Percentiles rank a stretch among this genome's conserved stretches.
Conservation (phyloP, 2,888 invertebrate species). For the Apotomis betuletana region DNA sequence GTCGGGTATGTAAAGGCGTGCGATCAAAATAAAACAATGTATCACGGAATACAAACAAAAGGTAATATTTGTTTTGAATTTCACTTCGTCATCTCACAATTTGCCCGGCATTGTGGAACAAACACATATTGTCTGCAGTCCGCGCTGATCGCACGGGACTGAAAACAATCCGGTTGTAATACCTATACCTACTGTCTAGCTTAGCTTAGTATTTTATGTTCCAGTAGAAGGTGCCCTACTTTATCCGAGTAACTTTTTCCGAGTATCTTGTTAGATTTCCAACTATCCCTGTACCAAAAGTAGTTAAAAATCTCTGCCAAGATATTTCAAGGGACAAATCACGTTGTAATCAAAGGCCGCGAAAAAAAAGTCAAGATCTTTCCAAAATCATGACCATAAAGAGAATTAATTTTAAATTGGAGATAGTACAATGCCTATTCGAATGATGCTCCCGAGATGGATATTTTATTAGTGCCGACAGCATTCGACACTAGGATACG, state of each 20-base stretch:
- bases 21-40: slow-evolving; percentile 36
- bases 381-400: too few relatives aligned
- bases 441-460: not conserved
- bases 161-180: not conserved
- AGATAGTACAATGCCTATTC: too few relatives aligned
- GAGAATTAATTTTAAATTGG: too few relatives aligned
- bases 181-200: not conserved
- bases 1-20: slow-evolving; percentile 15
- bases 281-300: too few relatives aligned
- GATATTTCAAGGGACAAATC: too few relatives aligned
- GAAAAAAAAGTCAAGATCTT: too few relatives aligned
- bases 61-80: slow-evolving; percentile 40
- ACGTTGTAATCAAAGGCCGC: too few relatives aligned
- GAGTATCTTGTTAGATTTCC: too few relatives aligned
- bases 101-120: slow-evolving; percentile 17
- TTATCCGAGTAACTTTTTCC: too few relatives aligned
- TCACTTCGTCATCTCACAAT: slow-evolving; percentile 34
- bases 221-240: not conserved
- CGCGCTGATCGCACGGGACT: not conserved
- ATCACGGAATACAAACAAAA: slow-evolving; percentile 37
- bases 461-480: not conserved
- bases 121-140: not conserved
- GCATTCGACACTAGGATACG: slow-evolving; percentile 1
- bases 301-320: too few relatives aligned
- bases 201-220: not conserved